Conservation (phyloP, 2,888 invertebrate genomes). For the Xanthostigma xanthostigma region DNA sequence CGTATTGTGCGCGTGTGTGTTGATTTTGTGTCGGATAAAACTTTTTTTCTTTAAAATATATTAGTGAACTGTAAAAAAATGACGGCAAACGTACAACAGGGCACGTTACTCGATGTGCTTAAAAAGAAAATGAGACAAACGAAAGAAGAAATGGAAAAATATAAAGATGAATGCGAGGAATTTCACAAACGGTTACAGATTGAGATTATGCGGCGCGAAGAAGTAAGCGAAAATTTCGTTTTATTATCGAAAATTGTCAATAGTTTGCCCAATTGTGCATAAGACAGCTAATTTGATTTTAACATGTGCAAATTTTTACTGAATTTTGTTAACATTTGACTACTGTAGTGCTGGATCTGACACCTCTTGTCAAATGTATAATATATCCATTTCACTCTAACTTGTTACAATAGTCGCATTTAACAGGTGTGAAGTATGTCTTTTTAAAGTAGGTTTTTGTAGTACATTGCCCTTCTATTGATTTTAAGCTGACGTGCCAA, state of each 20-base stretch:
- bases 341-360: not conserved
- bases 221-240: conserved; percentile 60
- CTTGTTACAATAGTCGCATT: conserved; percentile 3
- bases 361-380: not conserved
- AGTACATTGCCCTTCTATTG: conserved; percentile 14
- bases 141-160: conserved; percentile 97
- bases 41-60: not conserved
- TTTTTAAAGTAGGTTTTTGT: not conserved
- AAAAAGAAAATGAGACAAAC: conserved; percentile 99
- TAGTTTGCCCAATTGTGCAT: not conserved
- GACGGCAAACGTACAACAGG: conserved; percentile 84
- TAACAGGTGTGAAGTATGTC: conserved; percentile 6
- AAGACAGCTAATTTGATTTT: not conserved
- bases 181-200: conserved; percentile 88
- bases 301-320: not conserved
- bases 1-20: not conserved
- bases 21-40: not conserved
- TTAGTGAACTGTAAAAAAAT: conserved; percentile 32
- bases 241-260: conserved; percentile 19
- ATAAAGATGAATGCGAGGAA: conserved; percentile 95
- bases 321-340: not conserved
- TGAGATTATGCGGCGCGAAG: conserved; percentile 92
- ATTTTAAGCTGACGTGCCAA: conserved; percentile 14
- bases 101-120: conserved; percentile 87
- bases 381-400: conserved; percentile 1